Conservation (phyloP, 2,113 vertebrate species). For the Boulengeromyrus knoepffleri region DNA sequence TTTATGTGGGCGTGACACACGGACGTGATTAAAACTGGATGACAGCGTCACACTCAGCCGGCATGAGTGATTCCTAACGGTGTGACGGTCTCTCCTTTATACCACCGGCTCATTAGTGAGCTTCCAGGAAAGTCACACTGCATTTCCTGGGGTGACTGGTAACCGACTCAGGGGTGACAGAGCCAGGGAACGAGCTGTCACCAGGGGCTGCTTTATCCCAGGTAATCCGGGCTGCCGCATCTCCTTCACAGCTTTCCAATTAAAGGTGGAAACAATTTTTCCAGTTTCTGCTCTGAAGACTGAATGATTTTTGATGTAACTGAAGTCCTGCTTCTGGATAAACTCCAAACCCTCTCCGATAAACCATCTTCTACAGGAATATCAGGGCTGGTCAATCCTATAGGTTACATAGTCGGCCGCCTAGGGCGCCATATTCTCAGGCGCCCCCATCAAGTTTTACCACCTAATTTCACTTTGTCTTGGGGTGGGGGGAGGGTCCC, state of each 20-base stretch:
- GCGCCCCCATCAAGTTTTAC: not conserved
- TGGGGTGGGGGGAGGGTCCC: not conserved
- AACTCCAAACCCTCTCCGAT: not conserved
- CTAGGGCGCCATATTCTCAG: not conserved
- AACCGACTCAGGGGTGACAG: not conserved
- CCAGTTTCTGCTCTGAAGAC: not conserved
- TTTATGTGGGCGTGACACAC: not conserved
- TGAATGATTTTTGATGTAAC: not conserved
- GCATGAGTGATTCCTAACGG: not conserved
- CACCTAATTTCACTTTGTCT: not conserved
- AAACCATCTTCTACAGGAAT: not conserved
- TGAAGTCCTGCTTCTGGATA: not conserved
- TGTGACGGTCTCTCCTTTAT: not conserved
- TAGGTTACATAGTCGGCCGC: not conserved
- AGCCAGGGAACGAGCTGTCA: not conserved
- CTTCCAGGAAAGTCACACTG: not conserved
- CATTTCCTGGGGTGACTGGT: not conserved
- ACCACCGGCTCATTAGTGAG: not conserved
- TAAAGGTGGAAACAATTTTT: not conserved
- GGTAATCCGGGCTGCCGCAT: not conserved
- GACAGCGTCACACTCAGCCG: not conserved
- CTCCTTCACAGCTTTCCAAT: not conserved
- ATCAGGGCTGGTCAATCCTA: not conserved
- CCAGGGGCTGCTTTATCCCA: not conserved
- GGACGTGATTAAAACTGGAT: not conserved